Evolutionary conservation across 2,113 vertebrate species (phyloP).

Genomic region (Lethenteron camtschaticum): DNA sequence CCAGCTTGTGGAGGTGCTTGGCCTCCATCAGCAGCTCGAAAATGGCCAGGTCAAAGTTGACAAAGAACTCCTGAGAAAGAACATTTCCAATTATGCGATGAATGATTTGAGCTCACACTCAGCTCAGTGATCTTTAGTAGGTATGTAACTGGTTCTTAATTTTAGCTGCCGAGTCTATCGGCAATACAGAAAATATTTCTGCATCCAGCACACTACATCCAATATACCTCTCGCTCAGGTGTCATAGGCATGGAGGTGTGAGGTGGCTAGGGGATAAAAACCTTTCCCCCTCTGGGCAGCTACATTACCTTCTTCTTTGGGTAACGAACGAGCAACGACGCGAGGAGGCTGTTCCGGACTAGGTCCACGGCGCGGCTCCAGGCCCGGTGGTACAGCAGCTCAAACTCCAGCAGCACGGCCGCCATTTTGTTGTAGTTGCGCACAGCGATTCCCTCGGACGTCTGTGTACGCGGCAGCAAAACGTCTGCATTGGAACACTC

Average conservation of each 20-base stretch:
- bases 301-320: constrained; percentile 27
- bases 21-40: constrained; percentile 35
- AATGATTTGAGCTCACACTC: too few species aligned
- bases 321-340: constrained; percentile 26
- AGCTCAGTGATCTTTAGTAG: too few species aligned
- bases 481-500: background rate
- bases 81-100: too few species aligned
- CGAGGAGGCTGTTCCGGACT: constrained; percentile 19
- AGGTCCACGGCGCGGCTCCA: constrained; percentile 29
- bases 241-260: too few species aligned
- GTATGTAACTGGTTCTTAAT: too few species aligned
- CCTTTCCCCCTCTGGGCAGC: background rate
- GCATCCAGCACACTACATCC: too few species aligned
- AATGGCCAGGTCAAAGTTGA: constrained; percentile 36
- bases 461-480: constrained; percentile 18
- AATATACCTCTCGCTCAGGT: too few species aligned
- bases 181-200: too few species aligned
- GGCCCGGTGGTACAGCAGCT: constrained; percentile 27
- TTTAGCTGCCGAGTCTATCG: too few species aligned
- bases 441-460: constrained; percentile 28
- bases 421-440: constrained; percentile 37
- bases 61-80: constrained; percentile 23
- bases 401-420: constrained; percentile 32
- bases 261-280: background rate
- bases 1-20: constrained; percentile 30